Evolutionary conservation across 2,888 invertebrate genomes (phyloP), one percentile per base, ranked within the genome.

Genomic region (Hypolimnas misippus): DNA sequence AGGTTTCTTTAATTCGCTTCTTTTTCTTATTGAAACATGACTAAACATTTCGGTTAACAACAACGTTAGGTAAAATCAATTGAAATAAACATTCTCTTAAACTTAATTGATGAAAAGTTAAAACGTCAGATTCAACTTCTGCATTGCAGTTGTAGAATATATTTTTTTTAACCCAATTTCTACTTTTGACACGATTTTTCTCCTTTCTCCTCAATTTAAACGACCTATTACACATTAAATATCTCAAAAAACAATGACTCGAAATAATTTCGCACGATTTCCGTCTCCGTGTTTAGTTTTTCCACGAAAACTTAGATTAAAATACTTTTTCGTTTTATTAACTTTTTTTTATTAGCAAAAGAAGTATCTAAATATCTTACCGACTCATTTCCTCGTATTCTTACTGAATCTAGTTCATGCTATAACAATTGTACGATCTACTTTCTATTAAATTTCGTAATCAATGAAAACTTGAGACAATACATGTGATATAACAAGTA

Each of bases 141-240:
- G 73, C 72, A 73, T 65, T 71, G 71, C 71, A 71, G 71, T 63
- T 56, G 54, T 63, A 53, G 62, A 46, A 46, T 46, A 19, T 49
- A 68, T 51, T 63, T 64, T 63, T 71, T 70, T 69, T 70, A 71
- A 70, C 68, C 71, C 64, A 68, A 69, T 72, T 72, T 67, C 57
- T 54, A 50, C 16, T 64, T 66, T 59, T 40, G 25, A 29, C 3
- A 3, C 12, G 0, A 8, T 25, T 49, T 14, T n/a, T 8, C 29
- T 14, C 14, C 49, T 1, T 49, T 29, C 14, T 12, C 25, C 2
- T 25, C 6, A 14, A 14, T n/a, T 8, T 2, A 0, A 14, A 3
- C 0, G n/a, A n/a, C 8, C 49, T 49, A 14, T 7, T 29, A 14
- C 7, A 3, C 0, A 2, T 49, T 25, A 2, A 25, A 14, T 3